Evolutionary conservation across 2,113 vertebrate species (phyloP).

Genomic region (Rhizomys pruinosus): DNA sequence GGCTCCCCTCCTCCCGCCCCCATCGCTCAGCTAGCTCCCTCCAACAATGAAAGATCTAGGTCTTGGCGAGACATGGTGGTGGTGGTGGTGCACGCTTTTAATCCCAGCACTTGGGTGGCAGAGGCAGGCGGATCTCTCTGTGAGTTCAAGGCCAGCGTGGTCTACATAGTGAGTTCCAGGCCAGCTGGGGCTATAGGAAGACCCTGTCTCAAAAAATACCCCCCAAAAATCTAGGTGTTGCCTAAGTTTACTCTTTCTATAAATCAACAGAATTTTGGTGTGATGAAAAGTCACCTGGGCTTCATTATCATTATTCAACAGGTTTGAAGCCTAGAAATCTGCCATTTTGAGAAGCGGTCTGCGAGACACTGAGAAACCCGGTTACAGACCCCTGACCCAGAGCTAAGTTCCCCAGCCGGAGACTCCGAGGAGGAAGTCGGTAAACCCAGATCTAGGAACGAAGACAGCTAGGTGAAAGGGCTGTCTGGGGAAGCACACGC

Average conservation of each 20-base stretch:
- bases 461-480: not conserved
- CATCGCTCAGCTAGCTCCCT: too few species aligned
- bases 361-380: not conserved
- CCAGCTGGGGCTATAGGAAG: too few species aligned
- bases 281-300: not conserved
- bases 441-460: not conserved
- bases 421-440: not conserved
- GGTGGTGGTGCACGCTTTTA: too few species aligned
- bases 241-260: not conserved
- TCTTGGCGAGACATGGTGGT: too few species aligned
- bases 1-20: too few species aligned
- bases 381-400: not conserved
- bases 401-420: not conserved
- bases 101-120: too few species aligned
- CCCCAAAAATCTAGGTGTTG: not conserved
- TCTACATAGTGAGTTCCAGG: too few species aligned
- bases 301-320: constrained; percentile 1
- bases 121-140: too few species aligned
- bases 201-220: too few species aligned
- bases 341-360: not conserved
- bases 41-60: not conserved
- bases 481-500: not conserved
- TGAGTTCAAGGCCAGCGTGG: too few species aligned
- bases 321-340: not conserved
- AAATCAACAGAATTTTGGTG: not conserved